Evolutionary conservation across 2,888 invertebrate genomes (phyloP).

Genomic region (Liopterus haemorrhoidalis): DNA sequence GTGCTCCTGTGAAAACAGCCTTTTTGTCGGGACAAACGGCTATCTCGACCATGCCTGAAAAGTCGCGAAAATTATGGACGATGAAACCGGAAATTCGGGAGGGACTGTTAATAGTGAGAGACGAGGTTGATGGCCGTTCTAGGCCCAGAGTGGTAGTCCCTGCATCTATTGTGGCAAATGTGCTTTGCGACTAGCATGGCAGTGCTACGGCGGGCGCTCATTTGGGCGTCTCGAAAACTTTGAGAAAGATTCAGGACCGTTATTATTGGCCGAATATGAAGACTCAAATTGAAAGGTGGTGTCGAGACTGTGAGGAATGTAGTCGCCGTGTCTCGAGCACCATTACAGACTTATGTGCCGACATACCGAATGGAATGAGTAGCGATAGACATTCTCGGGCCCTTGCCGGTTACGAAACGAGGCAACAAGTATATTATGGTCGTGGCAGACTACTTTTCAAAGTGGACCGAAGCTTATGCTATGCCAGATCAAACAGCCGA

Average conservation of each 20-base stretch:
- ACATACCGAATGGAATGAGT: conserved; percentile 7
- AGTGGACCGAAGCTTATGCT: conserved; percentile 29
- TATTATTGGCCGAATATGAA: conserved; percentile 11
- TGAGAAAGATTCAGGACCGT: not conserved
- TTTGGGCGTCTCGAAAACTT: conserved; percentile 7
- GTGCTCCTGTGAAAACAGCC: too few species aligned
- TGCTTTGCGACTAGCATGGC: conserved; percentile 4
- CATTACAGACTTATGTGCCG: conserved; percentile 1
- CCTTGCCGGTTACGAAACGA: conserved; percentile 1
- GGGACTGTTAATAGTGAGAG: not conserved
- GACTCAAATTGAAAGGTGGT: conserved; percentile 3
- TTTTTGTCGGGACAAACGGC: too few species aligned
- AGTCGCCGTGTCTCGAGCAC: not conserved
- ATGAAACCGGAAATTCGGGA: not conserved
- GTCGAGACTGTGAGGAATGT: conserved; percentile 6
- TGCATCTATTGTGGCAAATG: not conserved
- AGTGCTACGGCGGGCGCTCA: conserved; percentile 6
- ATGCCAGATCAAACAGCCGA: conserved; percentile 26
- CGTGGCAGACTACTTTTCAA: conserved; percentile 23
- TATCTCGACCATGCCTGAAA: conserved; percentile 1
- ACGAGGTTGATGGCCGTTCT: not conserved
- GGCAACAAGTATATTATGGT: conserved; percentile 8
- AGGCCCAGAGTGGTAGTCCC: conserved; percentile 5
- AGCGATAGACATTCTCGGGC: conserved; percentile 5
- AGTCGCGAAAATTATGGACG: not conserved